Evolutionary conservation across 2,888 invertebrate genomes (phyloP).

Genomic region (Carcina quercana): DNA sequence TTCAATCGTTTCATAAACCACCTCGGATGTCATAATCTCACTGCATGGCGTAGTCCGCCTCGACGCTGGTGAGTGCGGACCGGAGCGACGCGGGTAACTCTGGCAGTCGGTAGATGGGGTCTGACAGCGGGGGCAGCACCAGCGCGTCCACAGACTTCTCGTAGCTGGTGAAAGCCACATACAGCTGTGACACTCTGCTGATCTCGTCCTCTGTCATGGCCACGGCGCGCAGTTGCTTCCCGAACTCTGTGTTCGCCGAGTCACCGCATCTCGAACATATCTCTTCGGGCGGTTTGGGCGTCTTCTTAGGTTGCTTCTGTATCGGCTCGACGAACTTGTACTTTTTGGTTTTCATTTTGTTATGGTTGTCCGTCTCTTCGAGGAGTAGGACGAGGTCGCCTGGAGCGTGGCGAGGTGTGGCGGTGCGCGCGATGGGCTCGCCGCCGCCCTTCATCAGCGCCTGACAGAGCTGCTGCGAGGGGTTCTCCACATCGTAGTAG

Average conservation of each 20-base stretch:
- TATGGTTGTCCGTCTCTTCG: constrained; percentile 31
- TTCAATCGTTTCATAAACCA: not conserved
- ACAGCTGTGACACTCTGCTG: constrained; percentile 47
- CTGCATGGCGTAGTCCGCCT: constrained; percentile 37
- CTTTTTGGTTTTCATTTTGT: constrained; percentile 29
- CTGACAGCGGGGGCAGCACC: constrained; percentile 50
- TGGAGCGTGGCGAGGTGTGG: constrained; percentile 22
- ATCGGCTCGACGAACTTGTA: constrained; percentile 52
- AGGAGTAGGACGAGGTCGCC: constrained; percentile 41
- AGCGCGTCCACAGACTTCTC: constrained; percentile 49
- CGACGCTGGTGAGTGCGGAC: constrained; percentile 43
- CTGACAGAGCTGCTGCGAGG: constrained; percentile 46
- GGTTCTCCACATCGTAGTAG: constrained; percentile 61
- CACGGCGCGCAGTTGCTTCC: constrained; percentile 45
- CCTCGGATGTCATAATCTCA: constrained; percentile 24
- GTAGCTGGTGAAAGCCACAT: constrained; percentile 46
- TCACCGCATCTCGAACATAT: constrained; percentile 53
- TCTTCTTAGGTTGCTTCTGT: constrained; percentile 26
- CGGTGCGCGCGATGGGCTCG: constrained; percentile 45
- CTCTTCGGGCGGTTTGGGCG: constrained; percentile 40
- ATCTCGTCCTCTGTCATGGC: constrained; percentile 58
- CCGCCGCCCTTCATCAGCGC: constrained; percentile 61
- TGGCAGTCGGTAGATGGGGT: constrained; percentile 54
- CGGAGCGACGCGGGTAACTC: constrained; percentile 46
- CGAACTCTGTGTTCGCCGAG: constrained; percentile 43